Percentiles rank a stretch among this genome's conserved stretches.
Conservation (phyloP, 2,113 vertebrate genomes). For the Phyllostomus discolor region DNA sequence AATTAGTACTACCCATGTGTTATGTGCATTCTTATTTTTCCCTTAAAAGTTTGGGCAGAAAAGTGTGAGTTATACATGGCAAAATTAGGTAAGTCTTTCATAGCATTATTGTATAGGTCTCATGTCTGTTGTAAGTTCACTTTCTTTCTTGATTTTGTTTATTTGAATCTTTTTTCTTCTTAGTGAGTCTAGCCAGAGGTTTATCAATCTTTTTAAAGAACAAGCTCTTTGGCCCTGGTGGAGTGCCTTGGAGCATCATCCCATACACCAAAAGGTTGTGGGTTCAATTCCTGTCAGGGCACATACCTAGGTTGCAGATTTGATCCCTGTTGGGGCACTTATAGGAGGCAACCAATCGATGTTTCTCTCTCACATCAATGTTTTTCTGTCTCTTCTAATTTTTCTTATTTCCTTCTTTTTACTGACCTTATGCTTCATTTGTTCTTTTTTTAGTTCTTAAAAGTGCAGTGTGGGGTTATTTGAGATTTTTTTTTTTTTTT, state of each 20-base stretch:
- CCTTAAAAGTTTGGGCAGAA: no score
- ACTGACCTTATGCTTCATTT: not conserved
- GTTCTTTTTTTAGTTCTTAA: not conserved
- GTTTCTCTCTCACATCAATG: no score
- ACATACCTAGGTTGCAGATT: no score
- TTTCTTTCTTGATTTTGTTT: not conserved
- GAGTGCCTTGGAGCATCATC: no score
- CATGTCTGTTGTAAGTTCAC: not conserved
- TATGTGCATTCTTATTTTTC: no score
- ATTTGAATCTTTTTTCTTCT: not conserved
- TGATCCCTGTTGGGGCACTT: no score
- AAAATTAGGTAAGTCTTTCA: not conserved
- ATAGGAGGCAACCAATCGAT: no score
- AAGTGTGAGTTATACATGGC: no score
- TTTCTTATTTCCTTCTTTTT: not conserved
- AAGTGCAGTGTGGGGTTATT: not conserved
- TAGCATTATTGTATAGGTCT: not conserved
- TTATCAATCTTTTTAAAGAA: not conserved
- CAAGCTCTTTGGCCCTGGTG: not conserved
- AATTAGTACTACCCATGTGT: no score
- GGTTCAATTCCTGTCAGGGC: no score
- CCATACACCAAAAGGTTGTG: no score
- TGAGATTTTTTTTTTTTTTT: not conserved
- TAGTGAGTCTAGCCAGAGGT: not conserved
- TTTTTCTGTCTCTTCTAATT: not conserved